A percentile compares a stretch with the other conserved stretches of the same genome.
phyloP scores from a whole-genome alignment of 1,140 invertebrate genomes.

The Colletes gigas region DNA sequence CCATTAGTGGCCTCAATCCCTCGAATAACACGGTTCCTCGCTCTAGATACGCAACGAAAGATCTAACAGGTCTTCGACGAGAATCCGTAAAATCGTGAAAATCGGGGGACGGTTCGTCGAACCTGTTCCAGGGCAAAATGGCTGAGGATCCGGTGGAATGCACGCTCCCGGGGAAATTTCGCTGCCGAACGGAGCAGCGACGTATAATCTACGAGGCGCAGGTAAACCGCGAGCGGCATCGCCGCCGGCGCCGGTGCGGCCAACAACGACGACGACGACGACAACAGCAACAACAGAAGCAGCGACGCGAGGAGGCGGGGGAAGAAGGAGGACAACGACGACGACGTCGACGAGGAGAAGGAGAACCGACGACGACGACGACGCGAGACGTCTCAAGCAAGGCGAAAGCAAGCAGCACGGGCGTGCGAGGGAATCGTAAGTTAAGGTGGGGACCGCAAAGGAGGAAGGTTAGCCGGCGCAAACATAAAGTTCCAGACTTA shows the following conservation, averaged over 20 bases:
- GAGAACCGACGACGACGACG: slow-evolving; percentile 56
- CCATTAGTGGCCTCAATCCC: too few species aligned
- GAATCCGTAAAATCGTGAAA: background rate
- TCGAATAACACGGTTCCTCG: too few species aligned
- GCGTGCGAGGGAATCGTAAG: slow-evolving; percentile 79
- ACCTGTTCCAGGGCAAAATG: background rate
- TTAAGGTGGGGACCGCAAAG: slow-evolving; percentile 75
- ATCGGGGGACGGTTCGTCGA: background rate
- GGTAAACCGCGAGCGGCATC: slow-evolving; percentile 28
- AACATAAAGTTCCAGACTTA: slow-evolving; percentile 82
- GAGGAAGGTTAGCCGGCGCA: slow-evolving; percentile 76
- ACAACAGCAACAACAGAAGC: slow-evolving; percentile 26
- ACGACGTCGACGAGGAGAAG: slow-evolving; percentile 19
- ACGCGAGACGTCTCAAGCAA: slow-evolving; percentile 80
- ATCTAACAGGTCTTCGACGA: too few species aligned
- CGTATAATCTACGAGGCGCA: slow-evolving; percentile 37
- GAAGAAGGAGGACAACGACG: slow-evolving; percentile 10
- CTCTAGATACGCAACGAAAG: too few species aligned
- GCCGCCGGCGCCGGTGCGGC: slow-evolving; percentile 32
- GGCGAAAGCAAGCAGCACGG: slow-evolving; percentile 60
- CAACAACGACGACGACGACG: slow-evolving; percentile 32
- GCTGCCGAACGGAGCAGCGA: slow-evolving; percentile 26
- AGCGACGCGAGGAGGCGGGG: background rate
- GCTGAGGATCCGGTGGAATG: slow-evolving; percentile 37
- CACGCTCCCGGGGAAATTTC: slow-evolving; percentile 62